phyloP scores from a whole-genome alignment of 2,888 invertebrate genomes.

The Dioctria rufipes region DNA sequence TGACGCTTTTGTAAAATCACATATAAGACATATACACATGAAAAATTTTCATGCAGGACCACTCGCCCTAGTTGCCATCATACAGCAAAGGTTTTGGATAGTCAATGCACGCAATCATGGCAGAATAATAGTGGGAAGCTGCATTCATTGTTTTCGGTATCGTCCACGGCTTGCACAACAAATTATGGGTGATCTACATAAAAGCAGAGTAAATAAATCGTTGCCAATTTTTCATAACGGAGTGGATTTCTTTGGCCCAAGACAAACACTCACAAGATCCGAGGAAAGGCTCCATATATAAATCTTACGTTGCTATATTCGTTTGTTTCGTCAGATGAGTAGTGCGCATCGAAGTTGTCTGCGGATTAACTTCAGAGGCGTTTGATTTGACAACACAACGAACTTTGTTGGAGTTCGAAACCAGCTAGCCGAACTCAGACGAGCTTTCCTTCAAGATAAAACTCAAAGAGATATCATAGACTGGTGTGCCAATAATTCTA shows the following conservation, averaged over 20 bases:
- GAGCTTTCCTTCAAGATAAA: not conserved
- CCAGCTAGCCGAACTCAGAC: not conserved
- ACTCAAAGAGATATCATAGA: not conserved
- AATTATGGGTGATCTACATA: conserved; percentile 59
- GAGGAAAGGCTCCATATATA: conserved; percentile 44
- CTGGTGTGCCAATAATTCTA: not conserved
- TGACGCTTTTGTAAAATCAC: conserved; percentile 19
- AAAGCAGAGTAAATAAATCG: not conserved
- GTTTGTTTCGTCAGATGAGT: conserved; percentile 53
- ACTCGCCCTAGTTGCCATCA: conserved; percentile 37
- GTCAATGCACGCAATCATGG: conserved; percentile 49
- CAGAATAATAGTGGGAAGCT: conserved; percentile 36
- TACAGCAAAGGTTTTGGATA: conserved; percentile 52
- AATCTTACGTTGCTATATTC: conserved; percentile 45
- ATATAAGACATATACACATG: conserved; percentile 22
- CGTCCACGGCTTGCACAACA: conserved; percentile 23
- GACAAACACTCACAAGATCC: too few relatives aligned
- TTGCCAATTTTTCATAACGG: conserved; percentile 58
- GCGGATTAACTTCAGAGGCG: too few relatives aligned
- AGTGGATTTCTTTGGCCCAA: not conserved
- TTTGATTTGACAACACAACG: not conserved
- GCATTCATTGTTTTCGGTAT: conserved; percentile 54
- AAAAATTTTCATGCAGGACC: conserved; percentile 53
- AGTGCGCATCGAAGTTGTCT: conserved; percentile 57
- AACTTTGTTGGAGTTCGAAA: not conserved